phyloP scores from a whole-genome alignment of 1,140 invertebrate genomes.

The Ectropis grisescens region DNA sequence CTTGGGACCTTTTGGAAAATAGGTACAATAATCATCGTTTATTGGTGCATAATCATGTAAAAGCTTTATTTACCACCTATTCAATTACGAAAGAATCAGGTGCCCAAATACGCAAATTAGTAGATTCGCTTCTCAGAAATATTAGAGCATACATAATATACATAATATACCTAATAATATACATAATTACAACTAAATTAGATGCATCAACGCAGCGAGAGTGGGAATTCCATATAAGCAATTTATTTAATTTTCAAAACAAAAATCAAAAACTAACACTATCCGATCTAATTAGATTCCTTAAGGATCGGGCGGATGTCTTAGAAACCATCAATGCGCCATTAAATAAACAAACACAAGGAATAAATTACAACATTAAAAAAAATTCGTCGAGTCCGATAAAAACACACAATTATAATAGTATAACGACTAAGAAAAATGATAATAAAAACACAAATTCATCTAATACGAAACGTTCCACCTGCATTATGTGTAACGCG shows the following conservation, averaged over 20 bases:
- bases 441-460: background rate
- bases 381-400: too few species aligned
- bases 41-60: conserved; percentile 22
- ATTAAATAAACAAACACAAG: conserved; percentile 5
- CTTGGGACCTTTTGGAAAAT: conserved; percentile 24
- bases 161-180: conserved; percentile 9
- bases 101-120: conserved; percentile 3
- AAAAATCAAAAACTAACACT: conserved; percentile 5
- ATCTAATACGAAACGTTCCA: background rate
- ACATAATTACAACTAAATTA: conserved; percentile 4
- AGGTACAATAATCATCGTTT: conserved; percentile 24
- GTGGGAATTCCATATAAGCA: too few species aligned
- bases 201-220: conserved; percentile 5
- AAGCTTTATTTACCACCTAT: conserved; percentile 16
- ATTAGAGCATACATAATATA: conserved; percentile 1
- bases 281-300: conserved; percentile 13
- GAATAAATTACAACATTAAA: background rate
- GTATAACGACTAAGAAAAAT: background rate
- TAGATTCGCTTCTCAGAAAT: conserved; percentile 4
- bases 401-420: too few species aligned
- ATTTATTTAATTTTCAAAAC: too few species aligned
- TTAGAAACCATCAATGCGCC: conserved; percentile 9
- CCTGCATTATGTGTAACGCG: conserved; percentile 8
- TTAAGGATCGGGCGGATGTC: conserved; percentile 14
- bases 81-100: conserved; percentile 10